phyloP scores from a whole-genome alignment of 2,888 invertebrate genomes.

The Drosophila monieri region DNA sequence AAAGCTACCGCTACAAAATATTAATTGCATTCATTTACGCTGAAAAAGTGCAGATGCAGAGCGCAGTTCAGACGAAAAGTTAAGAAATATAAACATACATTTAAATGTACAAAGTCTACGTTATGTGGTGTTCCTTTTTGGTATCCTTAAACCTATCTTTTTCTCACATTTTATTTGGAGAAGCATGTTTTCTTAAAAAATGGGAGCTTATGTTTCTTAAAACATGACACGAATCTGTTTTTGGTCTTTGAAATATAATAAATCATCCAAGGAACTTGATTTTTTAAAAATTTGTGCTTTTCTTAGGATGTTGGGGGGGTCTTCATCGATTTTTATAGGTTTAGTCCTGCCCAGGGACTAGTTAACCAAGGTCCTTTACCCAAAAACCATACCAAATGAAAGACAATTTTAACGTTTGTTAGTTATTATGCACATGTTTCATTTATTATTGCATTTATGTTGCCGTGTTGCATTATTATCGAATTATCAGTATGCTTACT shows the following conservation, averaged over 20 bases:
- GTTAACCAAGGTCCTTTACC: background rate
- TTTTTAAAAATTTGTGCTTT: background rate
- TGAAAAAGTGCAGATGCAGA: slow-evolving; percentile 40
- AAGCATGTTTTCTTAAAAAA: background rate
- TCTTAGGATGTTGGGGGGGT: background rate
- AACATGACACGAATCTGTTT: background rate
- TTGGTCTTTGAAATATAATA: background rate
- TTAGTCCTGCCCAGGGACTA: background rate
- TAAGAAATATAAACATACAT: slow-evolving; percentile 64
- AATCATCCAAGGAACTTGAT: slow-evolving; percentile 2
- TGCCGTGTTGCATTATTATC: slow-evolving; percentile 64
- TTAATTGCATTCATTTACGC: slow-evolving; percentile 8
- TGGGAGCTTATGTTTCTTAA: background rate
- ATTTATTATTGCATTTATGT: slow-evolving; percentile 75
- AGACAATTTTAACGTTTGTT: slow-evolving; percentile 46
- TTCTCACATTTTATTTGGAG: background rate
- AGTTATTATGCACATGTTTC: slow-evolving; percentile 78
- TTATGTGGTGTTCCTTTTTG: slow-evolving; percentile 57
- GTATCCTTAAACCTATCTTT: slow-evolving; percentile 8
- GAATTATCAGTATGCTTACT: slow-evolving; percentile 67
- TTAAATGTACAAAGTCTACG: slow-evolving; percentile 77
- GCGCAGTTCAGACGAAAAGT: slow-evolving; percentile 33
- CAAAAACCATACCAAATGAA: slow-evolving; percentile 6
- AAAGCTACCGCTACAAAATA: slow-evolving; percentile 15
- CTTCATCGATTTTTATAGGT: background rate